Base-by-base conservation (phyloP, 2,797 vertebrate genomes). In the Dromococcyx pavoninus region DNA sequence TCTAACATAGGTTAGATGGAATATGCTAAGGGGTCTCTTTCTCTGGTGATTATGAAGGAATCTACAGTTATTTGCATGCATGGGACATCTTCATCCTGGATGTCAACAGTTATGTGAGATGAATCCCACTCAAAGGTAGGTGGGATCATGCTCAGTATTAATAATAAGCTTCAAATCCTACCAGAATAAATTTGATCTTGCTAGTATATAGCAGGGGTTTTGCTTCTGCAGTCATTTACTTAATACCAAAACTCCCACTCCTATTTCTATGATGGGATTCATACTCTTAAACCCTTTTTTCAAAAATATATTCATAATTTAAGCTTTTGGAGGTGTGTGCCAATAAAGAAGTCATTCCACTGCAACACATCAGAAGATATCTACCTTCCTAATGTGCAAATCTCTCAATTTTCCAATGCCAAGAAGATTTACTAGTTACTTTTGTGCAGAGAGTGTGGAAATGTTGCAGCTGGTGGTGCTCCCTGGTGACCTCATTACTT, bases 51-150 rank as follows among this genome's bases (percentile, higher is more conserved):
- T 88, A 50, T 74, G 66, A 82, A 58, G 23, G 37, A 8, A 80
- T 60, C 72, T 72, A 7, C 19, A 69, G 19, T 81, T 78, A 50
- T 82, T 91, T 79, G 15, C 39, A 82, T 79, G 62, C 71, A 76
- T 41, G 48, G 14, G 6, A 41, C 39, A 43, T 78, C 41, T 77
- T 73, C 13, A 23, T 89, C 87, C 41, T 76, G 33, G n/a, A 65
- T 89, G 44, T 66, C 41, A 79, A 46, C 28, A 18, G 27, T 85
- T 87, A 28, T 13, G 28, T 69, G 85, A 93, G 67, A 85, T 87
- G 67, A 92, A 87, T 85, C 87, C 81, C 51, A 85, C 93, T 87
- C 93, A 93, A 9, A 79, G 41, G 71, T 95, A 92, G 89, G 91
- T 82, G 84, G 78, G 69, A 82, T 93, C 74, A 61, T 93, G 85